Evolutionary conservation across 2,888 invertebrate species (phyloP), one percentile per base, ranked within the genome.

Genomic region (Cryptus viduatorius): DNA sequence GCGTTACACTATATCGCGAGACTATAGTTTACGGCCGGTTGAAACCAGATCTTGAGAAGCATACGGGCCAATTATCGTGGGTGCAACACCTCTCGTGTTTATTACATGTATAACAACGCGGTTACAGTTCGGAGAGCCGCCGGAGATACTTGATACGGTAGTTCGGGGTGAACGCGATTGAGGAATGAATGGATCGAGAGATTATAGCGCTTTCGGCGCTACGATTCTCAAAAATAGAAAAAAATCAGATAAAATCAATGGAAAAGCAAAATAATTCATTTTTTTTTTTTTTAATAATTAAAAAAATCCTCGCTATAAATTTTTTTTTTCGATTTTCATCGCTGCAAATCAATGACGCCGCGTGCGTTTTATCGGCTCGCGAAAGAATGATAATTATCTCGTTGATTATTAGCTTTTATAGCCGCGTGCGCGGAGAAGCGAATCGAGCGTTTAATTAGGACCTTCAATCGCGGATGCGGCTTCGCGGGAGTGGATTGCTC

Each of bases 11-110:
- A 31, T n/a, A 61, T 61, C 31, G 50, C 10, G 48, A 44, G 8
- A 56, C n/a, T 59, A 56, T 67, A 61, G 24, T 72, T 71, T 71
- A 46, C 79, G 71, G 59, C 79, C 82, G 71, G 84, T 84, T 79
- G 84, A 79, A 84, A 84, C 84, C 79, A 76, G 84, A 84, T 84
- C 79, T 29, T 42, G 37, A 29, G 64, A 69, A 24, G n/a, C 69
- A 81, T 53, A 76, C 79, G 82, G 69, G 65, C 37, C 79, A 84
- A 84, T 84, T 79, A 84, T 84, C 76, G 78, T 67, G 48, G 67
- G 79, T 79, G 84, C 82, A 79, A 69, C 69, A 84, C 84, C 81
- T 78, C 78, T 75, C 56, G 64, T 65, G 53, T 46, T 44, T 68
- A 5, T 48, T 69, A 31, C 69, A 42, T 69, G 42, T 10, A 5